Evolutionary conservation across 2,888 invertebrate species (phyloP).

Genomic region (Hypselothyrea guttata): DNA sequence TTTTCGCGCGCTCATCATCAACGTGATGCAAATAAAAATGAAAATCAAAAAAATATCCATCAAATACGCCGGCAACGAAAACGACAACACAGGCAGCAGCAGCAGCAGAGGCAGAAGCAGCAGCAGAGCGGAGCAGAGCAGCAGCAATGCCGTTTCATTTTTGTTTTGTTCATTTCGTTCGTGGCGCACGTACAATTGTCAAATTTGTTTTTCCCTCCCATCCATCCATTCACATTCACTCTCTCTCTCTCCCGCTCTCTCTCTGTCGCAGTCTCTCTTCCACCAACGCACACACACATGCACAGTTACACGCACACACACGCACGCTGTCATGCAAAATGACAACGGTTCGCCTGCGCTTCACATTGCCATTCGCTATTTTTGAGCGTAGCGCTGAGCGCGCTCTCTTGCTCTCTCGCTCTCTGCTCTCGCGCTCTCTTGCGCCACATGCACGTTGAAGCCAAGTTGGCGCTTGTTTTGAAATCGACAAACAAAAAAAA

Average conservation of each 20-base stretch:
- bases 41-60: constrained; percentile 56
- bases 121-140: constrained; percentile 29
- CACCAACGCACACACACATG: constrained; percentile 25
- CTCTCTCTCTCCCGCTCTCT: too few relatives aligned
- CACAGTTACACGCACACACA: constrained; percentile 27
- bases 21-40: constrained; percentile 29
- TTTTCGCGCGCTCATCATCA: constrained; percentile 39
- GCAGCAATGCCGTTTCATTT: constrained; percentile 64
- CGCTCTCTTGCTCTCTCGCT: constrained; percentile 21
- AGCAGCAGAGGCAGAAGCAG: constrained; percentile 20
- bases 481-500: constrained; percentile 4
- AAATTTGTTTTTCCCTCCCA: constrained; percentile 70
- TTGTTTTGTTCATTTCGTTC: constrained; percentile 79
- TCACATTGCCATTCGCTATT: constrained; percentile 69
- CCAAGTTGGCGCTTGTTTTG: constrained; percentile 10
- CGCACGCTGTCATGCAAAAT: constrained; percentile 11
- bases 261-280: too few relatives aligned
- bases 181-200: constrained; percentile 77
- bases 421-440: constrained; percentile 30
- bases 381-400: constrained; percentile 57
- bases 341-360: constrained; percentile 56
- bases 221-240: constrained; percentile 65
- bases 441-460: constrained; percentile 32
- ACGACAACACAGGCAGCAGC: constrained; percentile 26
- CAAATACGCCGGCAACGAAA: constrained; percentile 66